Evolutionary conservation across 2,888 invertebrate genomes (phyloP).

Genomic region (Monopis laevigella): DNA sequence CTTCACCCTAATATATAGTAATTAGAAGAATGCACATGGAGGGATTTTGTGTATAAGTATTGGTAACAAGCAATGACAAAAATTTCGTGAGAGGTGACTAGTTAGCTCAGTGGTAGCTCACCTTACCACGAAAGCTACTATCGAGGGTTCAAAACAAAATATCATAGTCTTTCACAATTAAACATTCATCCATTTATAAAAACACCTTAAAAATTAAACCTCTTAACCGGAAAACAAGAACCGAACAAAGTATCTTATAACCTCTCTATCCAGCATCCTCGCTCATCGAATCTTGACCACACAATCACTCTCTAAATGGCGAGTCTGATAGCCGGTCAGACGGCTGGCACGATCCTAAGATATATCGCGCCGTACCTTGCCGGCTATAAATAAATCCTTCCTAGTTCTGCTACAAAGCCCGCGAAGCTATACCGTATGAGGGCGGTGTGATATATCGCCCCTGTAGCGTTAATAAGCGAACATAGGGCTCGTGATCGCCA

Average conservation of each 20-base stretch:
- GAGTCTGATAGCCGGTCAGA: slow-evolving; percentile 30
- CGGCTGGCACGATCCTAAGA: slow-evolving; percentile 47
- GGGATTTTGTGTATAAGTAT: too few species aligned
- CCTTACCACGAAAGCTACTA: too few species aligned
- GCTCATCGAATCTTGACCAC: slow-evolving; percentile 31
- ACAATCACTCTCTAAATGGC: slow-evolving; percentile 38
- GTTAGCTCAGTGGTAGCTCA: too few species aligned
- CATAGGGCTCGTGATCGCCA: slow-evolving; percentile 60
- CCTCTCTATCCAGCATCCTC: slow-evolving; percentile 19
- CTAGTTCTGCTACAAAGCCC: slow-evolving; percentile 41
- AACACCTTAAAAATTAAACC: too few species aligned
- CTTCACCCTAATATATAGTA: too few species aligned
- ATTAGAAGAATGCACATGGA: too few species aligned
- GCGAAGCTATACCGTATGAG: slow-evolving; percentile 36
- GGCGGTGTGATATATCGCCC: slow-evolving; percentile 60
- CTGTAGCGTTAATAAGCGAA: slow-evolving; percentile 64
- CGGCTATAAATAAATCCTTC: slow-evolving; percentile 60
- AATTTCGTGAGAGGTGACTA: too few species aligned
- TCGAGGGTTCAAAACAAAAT: too few species aligned
- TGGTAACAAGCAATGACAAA: too few species aligned
- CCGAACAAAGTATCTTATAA: slow-evolving; percentile 1
- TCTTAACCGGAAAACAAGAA: slow-evolving; percentile 8
- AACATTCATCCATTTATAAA: too few species aligned
- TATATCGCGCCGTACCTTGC: slow-evolving; percentile 33
- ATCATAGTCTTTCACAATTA: too few species aligned